Evolutionary conservation across 1,140 invertebrate species (phyloP), one percentile per base, ranked within the genome.

Genomic region (Heliconius hermathena): DNA sequence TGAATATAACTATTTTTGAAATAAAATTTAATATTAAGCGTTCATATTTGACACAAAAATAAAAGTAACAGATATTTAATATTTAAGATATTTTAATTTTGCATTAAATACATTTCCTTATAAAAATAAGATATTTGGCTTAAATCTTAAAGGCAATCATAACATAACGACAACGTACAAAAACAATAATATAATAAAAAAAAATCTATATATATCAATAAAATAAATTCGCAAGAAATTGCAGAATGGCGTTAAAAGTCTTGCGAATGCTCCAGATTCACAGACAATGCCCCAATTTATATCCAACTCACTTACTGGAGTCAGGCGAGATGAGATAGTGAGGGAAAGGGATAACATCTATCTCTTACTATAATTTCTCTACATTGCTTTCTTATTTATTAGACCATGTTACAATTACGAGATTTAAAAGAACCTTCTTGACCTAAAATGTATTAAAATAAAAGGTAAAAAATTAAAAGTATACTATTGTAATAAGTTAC

Each of bases 201-300:
- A 5, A 66, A 16, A 66, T 66, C 4, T 46, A 66, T 13, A 66
- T 60, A 11, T 26, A 22, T 66, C 29, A 66, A 66, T 66, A 66
- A 26, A 13, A 70, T 49, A 76, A 77, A 80, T 87, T 87, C 87
- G 87, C 82, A 83, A 84, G 75, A 41, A 81, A 83, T 91, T 91
- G 90, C 90, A 91, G 88, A 93, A 93, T 91, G 77, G 86, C 84
- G 84, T 89, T 85, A 84, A 90, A 89, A 91, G 89, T 88, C 88
- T 84, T 84, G 87, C 85, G 86, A 91, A 85, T 88, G 91, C 89
- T 94, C 92, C 87, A 94, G 92, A 92, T 94, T 92, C 90, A 88
- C 91, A 93, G 91, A 94, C 91, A 94, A 93, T 94, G 93, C 90
- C 90, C 91, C 88, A 94, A 93, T 93, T 93, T 94, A 93, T 93